phyloP scores from a whole-genome alignment of 2,888 invertebrate genomes.

The Priocnemis perturbator region DNA sequence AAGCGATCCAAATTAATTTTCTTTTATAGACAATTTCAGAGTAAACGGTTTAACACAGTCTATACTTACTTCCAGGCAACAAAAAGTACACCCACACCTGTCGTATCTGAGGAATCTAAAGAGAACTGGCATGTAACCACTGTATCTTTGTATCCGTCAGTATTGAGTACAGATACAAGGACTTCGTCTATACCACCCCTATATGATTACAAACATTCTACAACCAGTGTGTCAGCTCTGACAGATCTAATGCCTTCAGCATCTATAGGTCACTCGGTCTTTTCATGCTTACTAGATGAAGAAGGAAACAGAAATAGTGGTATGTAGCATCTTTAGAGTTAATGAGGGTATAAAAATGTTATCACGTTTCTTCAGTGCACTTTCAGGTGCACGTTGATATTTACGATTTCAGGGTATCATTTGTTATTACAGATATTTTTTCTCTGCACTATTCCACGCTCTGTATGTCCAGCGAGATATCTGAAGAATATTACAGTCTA shows the following conservation, averaged over 20 bases:
- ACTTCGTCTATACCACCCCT: constrained; percentile 46
- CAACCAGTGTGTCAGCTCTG: constrained; percentile 53
- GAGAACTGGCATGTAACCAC: constrained; percentile 70
- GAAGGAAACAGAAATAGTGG: constrained; percentile 76
- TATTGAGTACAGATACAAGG: constrained; percentile 52
- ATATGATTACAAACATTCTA: constrained; percentile 58
- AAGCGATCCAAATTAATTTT: constrained; percentile 35
- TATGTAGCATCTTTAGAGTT: constrained; percentile 33
- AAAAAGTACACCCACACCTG: constrained; percentile 59
- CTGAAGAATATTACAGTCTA: constrained; percentile 68
- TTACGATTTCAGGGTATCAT: background rate
- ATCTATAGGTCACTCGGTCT: constrained; percentile 72
- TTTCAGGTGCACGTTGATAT: no score
- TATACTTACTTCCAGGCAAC: constrained; percentile 54
- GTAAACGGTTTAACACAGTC: background rate
- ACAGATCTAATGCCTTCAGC: constrained; percentile 67
- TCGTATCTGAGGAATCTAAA: constrained; percentile 70
- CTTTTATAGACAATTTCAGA: background rate
- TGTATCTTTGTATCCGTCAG: constrained; percentile 60
- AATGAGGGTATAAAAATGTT: background rate
- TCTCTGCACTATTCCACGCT: constrained; percentile 71
- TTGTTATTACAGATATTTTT: constrained; percentile 60
- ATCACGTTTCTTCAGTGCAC: background rate
- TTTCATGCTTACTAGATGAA: constrained; percentile 77
- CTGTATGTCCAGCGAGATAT: constrained; percentile 55